Conservation (phyloP, 2,888 invertebrate species). For the Escarpia spicata region DNA sequence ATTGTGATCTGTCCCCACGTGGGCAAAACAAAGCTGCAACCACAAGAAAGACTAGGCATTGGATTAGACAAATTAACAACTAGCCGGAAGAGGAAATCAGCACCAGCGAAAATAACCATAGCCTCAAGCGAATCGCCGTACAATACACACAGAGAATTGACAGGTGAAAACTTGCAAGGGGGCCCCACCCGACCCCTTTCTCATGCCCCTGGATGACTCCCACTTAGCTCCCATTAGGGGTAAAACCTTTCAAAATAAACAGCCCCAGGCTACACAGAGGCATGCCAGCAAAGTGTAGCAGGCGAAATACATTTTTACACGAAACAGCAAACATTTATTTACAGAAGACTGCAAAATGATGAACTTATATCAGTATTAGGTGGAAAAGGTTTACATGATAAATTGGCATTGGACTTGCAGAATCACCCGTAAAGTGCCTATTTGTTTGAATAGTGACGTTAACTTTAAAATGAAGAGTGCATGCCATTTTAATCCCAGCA, state of each 20-base stretch:
- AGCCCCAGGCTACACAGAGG: neutral
- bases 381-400: neutral
- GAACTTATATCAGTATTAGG: neutral
- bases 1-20: neutral
- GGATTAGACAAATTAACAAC: constrained; percentile 4
- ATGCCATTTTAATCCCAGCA: neutral
- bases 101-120: neutral
- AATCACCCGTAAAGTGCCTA: neutral
- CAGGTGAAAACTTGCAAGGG: neutral
- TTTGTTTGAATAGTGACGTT: neutral
- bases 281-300: neutral
- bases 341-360: neutral
- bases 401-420: neutral
- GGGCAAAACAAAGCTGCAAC: neutral
- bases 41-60: neutral
- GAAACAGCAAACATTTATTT: neutral
- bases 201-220: constrained; percentile 13
- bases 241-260: constrained; percentile 12
- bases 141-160: neutral
- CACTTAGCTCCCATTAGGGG: neutral
- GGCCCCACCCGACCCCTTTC: neutral
- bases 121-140: neutral
- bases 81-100: constrained; percentile 16
- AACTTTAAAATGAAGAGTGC: neutral
- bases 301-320: neutral